Evolutionary conservation across 2,888 invertebrate genomes (phyloP).

Genomic region (Chrysomela aeneicollis): DNA sequence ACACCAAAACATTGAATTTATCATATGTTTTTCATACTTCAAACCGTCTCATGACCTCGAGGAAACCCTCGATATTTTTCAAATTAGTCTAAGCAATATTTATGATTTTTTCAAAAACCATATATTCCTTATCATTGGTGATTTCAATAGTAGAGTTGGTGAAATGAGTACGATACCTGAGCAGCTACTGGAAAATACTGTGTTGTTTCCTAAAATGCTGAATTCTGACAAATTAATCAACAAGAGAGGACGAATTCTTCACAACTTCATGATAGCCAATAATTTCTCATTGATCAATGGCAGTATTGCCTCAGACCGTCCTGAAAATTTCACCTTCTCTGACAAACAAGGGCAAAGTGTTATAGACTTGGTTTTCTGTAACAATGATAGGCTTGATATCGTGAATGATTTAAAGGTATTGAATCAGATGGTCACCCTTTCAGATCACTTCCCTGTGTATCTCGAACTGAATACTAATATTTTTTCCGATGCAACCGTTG

Average conservation of each 20-base stretch:
- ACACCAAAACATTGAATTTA: neutral
- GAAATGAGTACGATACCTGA: neutral
- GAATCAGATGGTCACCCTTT: conserved; percentile 1
- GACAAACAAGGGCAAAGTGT: neutral
- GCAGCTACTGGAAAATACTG: conserved; percentile 8
- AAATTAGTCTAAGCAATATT: neutral
- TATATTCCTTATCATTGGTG: neutral
- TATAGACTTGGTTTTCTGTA: neutral
- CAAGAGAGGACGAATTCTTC: neutral
- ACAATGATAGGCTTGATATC: neutral
- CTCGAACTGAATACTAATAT: conserved; percentile 16
- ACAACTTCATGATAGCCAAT: conserved; percentile 4
- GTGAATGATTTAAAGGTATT: neutral
- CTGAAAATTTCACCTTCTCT: conserved; percentile 13
- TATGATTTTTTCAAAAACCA: neutral
- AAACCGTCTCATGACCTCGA: neutral
- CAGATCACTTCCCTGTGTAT: conserved; percentile 9
- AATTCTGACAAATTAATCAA: conserved; percentile 11
- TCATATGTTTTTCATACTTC: neutral
- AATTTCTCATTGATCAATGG: conserved; percentile 11
- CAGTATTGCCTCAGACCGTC: neutral
- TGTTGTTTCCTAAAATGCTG: conserved; percentile 13
- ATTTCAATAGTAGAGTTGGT: neutral
- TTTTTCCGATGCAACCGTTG: neutral
- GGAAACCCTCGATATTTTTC: neutral